phyloP scores from a whole-genome alignment of 2,888 invertebrate genomes.

The Spodoptera littoralis region DNA sequence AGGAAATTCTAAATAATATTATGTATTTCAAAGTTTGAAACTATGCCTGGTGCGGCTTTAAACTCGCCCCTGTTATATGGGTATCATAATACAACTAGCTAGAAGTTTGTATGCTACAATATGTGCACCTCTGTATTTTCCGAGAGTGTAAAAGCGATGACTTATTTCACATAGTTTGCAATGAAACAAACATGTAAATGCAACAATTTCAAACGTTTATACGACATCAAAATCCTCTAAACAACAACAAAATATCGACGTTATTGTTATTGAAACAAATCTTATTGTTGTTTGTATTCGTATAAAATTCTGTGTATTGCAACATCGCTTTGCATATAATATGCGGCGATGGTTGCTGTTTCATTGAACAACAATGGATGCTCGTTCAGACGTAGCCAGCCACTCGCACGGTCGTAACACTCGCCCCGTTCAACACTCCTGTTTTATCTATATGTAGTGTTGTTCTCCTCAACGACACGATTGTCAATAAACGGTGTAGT shows the following conservation, averaged over 20 bases:
- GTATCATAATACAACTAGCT: too few species aligned
- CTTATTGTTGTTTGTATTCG: conserved; percentile 35
- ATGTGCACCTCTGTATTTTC: too few species aligned
- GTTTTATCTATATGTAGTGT: too few species aligned
- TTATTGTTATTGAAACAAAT: conserved; percentile 39
- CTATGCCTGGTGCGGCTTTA: too few species aligned
- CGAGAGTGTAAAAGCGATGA: too few species aligned
- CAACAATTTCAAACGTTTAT: conserved; percentile 44
- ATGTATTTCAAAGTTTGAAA: too few species aligned
- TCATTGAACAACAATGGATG: conserved; percentile 59
- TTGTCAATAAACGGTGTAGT: background rate
- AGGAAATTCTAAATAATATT: too few species aligned
- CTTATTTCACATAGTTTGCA: too few species aligned
- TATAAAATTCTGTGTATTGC: conserved; percentile 50
- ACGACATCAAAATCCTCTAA: conserved; percentile 45
- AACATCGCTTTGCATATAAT: conserved; percentile 48
- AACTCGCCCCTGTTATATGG: too few species aligned
- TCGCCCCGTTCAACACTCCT: conserved; percentile 4
- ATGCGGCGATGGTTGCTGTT: conserved; percentile 44
- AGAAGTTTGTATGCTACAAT: too few species aligned
- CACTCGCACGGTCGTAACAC: conserved; percentile 12
- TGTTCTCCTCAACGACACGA: background rate
- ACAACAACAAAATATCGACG: conserved; percentile 44
- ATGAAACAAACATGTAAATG: conserved; percentile 7
- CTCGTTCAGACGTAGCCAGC: conserved; percentile 47